These are phyloP conservation scores for Euschistus heros DNA, from an alignment of 1,140 invertebrate genomes.

Conservation along the genomic window DNA sequence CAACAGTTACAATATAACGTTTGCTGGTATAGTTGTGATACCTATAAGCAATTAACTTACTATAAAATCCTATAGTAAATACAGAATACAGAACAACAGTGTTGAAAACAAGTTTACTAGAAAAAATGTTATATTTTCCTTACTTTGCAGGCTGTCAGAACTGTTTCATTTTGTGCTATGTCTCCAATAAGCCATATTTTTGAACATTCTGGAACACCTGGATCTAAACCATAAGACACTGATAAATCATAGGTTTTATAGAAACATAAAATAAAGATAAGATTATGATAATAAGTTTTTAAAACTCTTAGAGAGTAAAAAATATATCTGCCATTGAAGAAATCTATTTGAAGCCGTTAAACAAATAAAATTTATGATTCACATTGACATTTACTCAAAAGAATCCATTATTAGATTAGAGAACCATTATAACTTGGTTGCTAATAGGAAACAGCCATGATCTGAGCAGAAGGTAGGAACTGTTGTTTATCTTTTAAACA, in stretches of 20 bases:
- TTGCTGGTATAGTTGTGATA: too few species aligned
- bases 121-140: background rate
- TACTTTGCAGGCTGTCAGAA: conserved; percentile 24
- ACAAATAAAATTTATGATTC: background rate
- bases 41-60: background rate
- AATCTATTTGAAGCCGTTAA: background rate
- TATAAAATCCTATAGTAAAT: background rate
- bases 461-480: too few species aligned
- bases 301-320: background rate
- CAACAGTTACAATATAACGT: too few species aligned
- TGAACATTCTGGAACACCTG: conserved; percentile 6
- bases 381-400: too few species aligned
- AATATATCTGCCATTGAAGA: background rate
- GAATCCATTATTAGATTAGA: too few species aligned
- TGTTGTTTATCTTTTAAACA: too few species aligned
- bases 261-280: background rate
- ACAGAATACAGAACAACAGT: too few species aligned
- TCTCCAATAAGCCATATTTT: conserved; percentile 25
- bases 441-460: too few species aligned
- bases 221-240: background rate
- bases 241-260: background rate
- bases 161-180: conserved; percentile 18
- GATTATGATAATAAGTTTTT: background rate
- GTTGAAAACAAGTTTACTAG: too few species aligned
- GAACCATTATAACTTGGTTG: too few species aligned